Evolutionary conservation across 2,113 vertebrate genomes (phyloP).

Genomic region (Macquaria australasica): DNA sequence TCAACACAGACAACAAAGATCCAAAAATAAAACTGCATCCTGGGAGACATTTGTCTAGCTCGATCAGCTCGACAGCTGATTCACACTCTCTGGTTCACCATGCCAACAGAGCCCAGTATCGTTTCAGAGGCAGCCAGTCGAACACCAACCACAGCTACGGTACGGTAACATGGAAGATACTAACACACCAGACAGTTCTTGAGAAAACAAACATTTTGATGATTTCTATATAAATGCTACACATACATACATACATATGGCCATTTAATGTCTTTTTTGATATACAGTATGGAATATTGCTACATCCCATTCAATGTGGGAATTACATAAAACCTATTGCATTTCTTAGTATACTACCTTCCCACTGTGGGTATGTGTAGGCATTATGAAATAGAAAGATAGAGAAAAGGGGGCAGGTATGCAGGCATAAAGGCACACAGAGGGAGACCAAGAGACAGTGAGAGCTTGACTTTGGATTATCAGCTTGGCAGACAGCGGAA

Average conservation of each 20-base stretch:
- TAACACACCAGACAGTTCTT: neutral
- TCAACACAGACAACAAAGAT: conserved; percentile 70
- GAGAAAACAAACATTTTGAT: neutral
- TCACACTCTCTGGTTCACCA: conserved; percentile 50
- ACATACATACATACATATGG: neutral
- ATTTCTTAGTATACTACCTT: neutral
- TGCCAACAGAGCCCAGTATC: conserved; percentile 43
- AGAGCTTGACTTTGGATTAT: conserved; percentile 30
- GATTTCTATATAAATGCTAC: neutral
- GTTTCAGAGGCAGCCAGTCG: conserved; percentile 30
- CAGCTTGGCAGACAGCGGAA: conserved; percentile 40
- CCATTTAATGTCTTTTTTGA: neutral
- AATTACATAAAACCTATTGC: conserved; percentile 1
- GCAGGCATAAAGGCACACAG: conserved; percentile 6
- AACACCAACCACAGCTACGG: conserved; percentile 26
- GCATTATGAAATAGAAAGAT: neutral
- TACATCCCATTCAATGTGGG: neutral
- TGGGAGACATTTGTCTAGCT: conserved; percentile 74
- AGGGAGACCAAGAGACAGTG: conserved; percentile 2
- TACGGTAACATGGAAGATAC: neutral
- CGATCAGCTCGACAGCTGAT: conserved; percentile 69
- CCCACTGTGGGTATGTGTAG: neutral
- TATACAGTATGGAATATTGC: neutral
- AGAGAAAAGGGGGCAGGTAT: neutral
- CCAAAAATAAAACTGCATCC: conserved; percentile 81